These are phyloP conservation scores for Arctopsyche grandis DNA, from an alignment of 1,140 invertebrate genomes.

Conservation along the genomic window DNA sequence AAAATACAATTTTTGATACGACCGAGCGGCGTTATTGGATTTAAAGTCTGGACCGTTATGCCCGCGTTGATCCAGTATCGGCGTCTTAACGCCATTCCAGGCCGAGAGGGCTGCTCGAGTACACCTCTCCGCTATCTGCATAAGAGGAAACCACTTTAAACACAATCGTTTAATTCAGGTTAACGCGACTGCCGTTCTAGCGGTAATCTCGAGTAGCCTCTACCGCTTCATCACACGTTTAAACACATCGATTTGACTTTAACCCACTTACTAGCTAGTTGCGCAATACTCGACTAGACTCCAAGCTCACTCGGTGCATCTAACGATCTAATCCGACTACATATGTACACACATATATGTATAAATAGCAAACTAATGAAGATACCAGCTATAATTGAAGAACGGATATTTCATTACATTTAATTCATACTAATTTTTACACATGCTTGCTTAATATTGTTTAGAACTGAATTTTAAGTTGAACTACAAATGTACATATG, in stretches of 20 bases:
- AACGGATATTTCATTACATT: too few species aligned
- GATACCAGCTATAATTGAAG: too few species aligned
- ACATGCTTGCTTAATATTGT: too few species aligned
- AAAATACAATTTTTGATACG: too few species aligned
- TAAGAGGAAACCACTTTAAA: not conserved
- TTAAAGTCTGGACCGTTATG: conserved; percentile 5
- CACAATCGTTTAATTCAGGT: conserved; percentile 35
- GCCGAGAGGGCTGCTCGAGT: not conserved
- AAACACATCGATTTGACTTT: conserved; percentile 3
- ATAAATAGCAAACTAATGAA: too few species aligned
- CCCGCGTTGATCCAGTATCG: conserved; percentile 2
- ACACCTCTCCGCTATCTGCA: conserved; percentile 20
- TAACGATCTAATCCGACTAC: too few species aligned
- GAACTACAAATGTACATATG: too few species aligned
- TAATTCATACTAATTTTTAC: too few species aligned
- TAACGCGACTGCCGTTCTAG: conserved; percentile 24
- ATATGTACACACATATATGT: too few species aligned
- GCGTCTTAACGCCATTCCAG: not conserved
- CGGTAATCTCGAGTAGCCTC: conserved; percentile 19
- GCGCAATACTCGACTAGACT: not conserved
- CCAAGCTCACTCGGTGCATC: too few species aligned
- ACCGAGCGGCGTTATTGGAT: too few species aligned
- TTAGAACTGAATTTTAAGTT: too few species aligned
- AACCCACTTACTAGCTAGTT: not conserved
- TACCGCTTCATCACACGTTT: not conserved